phyloP scores from a whole-genome alignment of 2,797 vertebrate genomes.

The Acanthornis magna region DNA sequence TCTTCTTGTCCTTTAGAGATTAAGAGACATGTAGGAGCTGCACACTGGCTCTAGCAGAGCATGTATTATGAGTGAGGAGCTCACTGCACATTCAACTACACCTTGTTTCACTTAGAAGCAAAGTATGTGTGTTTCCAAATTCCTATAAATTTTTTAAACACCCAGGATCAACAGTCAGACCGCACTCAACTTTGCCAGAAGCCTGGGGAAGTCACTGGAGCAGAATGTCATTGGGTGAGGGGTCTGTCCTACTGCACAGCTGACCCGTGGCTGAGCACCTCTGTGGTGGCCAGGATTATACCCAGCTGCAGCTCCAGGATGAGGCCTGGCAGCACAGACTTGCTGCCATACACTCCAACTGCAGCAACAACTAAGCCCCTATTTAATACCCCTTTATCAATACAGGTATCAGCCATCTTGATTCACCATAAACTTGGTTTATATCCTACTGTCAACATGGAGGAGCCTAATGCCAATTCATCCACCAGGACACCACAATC shows the following conservation, averaged over 20 bases:
- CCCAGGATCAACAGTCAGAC: neutral
- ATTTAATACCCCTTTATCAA: neutral
- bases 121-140: neutral
- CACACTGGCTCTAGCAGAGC: neutral
- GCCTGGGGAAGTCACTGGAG: neutral
- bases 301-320: neutral
- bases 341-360: neutral
- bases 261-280: neutral
- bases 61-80: neutral
- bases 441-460: neutral
- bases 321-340: neutral
- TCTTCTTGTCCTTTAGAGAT: neutral
- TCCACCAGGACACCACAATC: neutral
- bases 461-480: neutral
- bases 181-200: rapidly evolving
- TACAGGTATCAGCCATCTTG: neutral
- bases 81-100: neutral
- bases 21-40: neutral
- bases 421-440: neutral
- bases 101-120: neutral
- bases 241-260: neutral
- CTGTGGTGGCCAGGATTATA: neutral
- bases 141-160: neutral
- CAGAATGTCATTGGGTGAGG: neutral
- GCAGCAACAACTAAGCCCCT: neutral